These are phyloP conservation scores for Alethe diademata DNA, from an alignment of 2,113 vertebrate species.

Conservation along the genomic window DNA sequence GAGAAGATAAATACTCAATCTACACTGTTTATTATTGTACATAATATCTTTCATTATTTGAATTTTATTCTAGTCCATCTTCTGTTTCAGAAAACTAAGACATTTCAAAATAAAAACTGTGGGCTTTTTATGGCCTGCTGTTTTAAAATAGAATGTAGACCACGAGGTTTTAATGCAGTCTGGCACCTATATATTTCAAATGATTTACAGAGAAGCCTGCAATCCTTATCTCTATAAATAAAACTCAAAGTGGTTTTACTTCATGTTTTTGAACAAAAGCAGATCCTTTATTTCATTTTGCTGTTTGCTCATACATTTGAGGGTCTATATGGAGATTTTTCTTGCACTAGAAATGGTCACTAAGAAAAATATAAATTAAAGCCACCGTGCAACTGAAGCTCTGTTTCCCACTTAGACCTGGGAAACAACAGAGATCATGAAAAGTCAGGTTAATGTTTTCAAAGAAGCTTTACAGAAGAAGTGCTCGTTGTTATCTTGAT, in stretches of 20 bases:
- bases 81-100: background rate
- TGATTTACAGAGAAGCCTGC: background rate
- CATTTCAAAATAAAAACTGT: background rate
- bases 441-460: background rate
- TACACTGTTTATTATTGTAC: background rate
- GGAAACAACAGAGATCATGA: background rate
- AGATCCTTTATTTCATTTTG: background rate
- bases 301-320: background rate
- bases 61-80: background rate
- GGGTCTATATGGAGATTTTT: background rate
- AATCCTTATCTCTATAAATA: background rate
- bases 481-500: background rate
- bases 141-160: background rate
- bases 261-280: background rate
- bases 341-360: background rate
- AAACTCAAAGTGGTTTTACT: background rate
- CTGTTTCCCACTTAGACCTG: background rate
- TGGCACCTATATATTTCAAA: background rate
- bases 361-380: background rate
- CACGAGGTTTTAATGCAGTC: background rate
- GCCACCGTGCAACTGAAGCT: background rate
- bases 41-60: background rate
- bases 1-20: background rate
- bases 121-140: background rate
- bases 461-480: background rate